Evolutionary conservation across 1,140 invertebrate genomes (phyloP), one percentile per base, ranked within the genome.

Genomic region (Tribolium madens): DNA sequence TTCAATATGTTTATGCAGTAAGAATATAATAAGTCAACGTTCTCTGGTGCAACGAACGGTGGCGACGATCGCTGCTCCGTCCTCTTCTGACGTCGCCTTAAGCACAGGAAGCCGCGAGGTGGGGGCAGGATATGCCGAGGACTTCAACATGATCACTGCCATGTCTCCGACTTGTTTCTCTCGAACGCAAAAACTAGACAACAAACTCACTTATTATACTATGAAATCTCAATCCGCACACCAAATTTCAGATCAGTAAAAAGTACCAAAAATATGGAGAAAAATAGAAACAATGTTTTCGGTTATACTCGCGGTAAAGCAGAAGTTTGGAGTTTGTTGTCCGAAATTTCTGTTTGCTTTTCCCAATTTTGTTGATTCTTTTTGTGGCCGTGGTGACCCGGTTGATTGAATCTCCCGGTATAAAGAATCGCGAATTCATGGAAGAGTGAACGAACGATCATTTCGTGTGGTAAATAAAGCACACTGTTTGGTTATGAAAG

Each of bases 1-100:
- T 52, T 48, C 70, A 50, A 52, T 72, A 64, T 64, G 46, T 72
- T 72, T 72, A 72, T 72, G 70, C 70, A 52, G 70, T 15, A 72
- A 14, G 50, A 72, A 52, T 72, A 72, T 72, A 72, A 72, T 72
- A 72, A 72, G 70, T 72, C 70, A 72, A 72, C 50, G 70, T 72
- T 72, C 70, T 72, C 70, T 72, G 50, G 70, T 48, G 70, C 70
- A 72, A 72, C 46, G 70, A 72, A 47, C 70, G 36, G 70, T 52
- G 50, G 21, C 17, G 50, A 72, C 70, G 13, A 50, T 72, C 42
- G 21, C 42, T 12, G 21, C 42, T 12, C 70, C 18, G 46, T 72
- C 70, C 17, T 72, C 14, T 17, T 72, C 47, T 72, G 70, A 9
- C 46, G 46, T 72, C 31, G 70, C 70, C 70, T 72, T 52, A 72